Percentiles rank a stretch among this genome's conserved stretches.
phyloP scores from a whole-genome alignment of 2,888 invertebrate genomes.

The Sinodicranocentrus sp. region DNA sequence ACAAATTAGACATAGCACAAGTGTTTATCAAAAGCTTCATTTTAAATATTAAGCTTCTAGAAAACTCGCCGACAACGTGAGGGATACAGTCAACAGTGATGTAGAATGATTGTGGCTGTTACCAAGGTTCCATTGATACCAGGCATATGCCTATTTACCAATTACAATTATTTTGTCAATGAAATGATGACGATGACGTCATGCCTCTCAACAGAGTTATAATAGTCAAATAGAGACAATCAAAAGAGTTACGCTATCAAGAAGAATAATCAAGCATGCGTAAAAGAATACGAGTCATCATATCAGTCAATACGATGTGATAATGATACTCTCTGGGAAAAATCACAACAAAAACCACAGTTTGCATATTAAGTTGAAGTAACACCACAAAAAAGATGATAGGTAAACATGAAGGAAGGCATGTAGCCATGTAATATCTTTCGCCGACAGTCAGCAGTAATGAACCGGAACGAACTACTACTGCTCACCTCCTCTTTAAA shows the following conservation, averaged over 20 bases:
- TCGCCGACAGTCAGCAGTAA: slow-evolving; percentile 11
- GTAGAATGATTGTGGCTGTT: slow-evolving; percentile 62
- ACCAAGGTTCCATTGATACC: slow-evolving; percentile 57
- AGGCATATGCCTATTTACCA: neutral
- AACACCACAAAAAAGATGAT: neutral
- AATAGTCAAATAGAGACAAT: no score
- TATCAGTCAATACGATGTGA: slow-evolving; percentile 7
- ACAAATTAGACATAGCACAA: slow-evolving; percentile 57
- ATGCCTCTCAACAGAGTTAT: neutral
- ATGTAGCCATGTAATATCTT: slow-evolving; percentile 18
- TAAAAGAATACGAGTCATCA: neutral
- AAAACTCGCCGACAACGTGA: slow-evolving; percentile 33
- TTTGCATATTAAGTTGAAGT: slow-evolving; percentile 8
- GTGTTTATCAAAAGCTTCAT: neutral
- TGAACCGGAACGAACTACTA: slow-evolving; percentile 21
- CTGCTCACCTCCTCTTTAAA: no score
- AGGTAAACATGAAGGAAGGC: slow-evolving; percentile 25
- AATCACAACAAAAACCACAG: slow-evolving; percentile 17
- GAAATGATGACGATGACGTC: slow-evolving; percentile 15
- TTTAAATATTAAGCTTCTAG: slow-evolving; percentile 33
- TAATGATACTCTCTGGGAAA: slow-evolving; percentile 8
- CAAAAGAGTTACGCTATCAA: no score
- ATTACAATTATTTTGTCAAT: slow-evolving; percentile 27
- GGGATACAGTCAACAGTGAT: slow-evolving; percentile 3
- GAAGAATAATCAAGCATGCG: no score